phyloP scores from a whole-genome alignment of 1,140 invertebrate species.

The Drosophila takahashii region DNA sequence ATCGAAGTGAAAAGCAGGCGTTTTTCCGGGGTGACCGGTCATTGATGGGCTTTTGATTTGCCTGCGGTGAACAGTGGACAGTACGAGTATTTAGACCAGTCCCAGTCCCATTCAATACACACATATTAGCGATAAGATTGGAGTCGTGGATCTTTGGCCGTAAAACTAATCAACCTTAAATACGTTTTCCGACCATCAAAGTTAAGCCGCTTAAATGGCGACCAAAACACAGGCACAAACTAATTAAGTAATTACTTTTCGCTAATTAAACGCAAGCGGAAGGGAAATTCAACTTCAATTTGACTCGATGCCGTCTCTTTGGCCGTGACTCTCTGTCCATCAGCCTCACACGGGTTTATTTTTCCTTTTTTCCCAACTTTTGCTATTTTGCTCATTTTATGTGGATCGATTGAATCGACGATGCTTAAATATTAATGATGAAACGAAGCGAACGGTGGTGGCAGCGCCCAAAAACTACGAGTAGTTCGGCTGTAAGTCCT shows the following conservation, averaged over 20 bases:
- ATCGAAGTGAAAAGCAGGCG: slow-evolving; percentile 7
- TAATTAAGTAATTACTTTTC: slow-evolving; percentile 83
- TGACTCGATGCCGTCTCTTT: slow-evolving; percentile 65
- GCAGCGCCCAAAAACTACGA: slow-evolving; percentile 17
- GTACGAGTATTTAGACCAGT: too few relatives aligned
- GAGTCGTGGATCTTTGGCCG: slow-evolving; percentile 23
- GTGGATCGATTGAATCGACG: slow-evolving; percentile 77
- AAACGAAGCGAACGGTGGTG: slow-evolving; percentile 43
- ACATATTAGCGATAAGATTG: neutral
- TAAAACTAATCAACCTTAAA: slow-evolving; percentile 83
- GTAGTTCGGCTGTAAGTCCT: slow-evolving; percentile 1
- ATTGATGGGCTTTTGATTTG: slow-evolving; percentile 79
- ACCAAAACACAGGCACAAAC: slow-evolving; percentile 46
- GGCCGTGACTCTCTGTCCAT: slow-evolving; percentile 49
- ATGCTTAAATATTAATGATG: slow-evolving; percentile 80
- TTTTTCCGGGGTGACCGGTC: slow-evolving; percentile 38
- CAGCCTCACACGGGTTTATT: slow-evolving; percentile 48
- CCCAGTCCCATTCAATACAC: too few relatives aligned
- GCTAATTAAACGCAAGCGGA: slow-evolving; percentile 67
- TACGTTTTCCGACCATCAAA: slow-evolving; percentile 56
- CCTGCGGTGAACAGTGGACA: slow-evolving; percentile 2
- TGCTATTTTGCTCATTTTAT: slow-evolving; percentile 47
- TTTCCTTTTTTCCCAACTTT: slow-evolving; percentile 40
- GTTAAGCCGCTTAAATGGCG: slow-evolving; percentile 73
- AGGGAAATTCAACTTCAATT: slow-evolving; percentile 77